Evolutionary conservation across 2,888 invertebrate species (phyloP).

Genomic region (Dendrolimus houi): DNA sequence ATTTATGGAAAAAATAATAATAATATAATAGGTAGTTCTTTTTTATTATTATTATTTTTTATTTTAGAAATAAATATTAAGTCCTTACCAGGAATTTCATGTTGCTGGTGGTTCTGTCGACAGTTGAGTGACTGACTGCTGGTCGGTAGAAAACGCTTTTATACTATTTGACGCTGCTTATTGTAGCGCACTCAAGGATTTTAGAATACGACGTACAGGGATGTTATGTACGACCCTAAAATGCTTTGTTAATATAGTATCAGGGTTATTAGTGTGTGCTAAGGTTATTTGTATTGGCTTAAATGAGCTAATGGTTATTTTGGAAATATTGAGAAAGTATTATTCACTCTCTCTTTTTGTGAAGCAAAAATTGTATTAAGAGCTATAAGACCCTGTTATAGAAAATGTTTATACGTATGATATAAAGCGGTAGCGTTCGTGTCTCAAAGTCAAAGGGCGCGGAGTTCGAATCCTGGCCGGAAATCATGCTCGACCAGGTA

Average conservation of each 20-base stretch:
- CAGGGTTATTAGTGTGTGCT: neutral
- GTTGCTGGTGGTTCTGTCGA: slow-evolving; percentile 12
- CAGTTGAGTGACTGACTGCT: slow-evolving; percentile 12
- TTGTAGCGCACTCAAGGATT: neutral
- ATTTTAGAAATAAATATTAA: neutral
- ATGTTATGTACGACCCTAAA: neutral
- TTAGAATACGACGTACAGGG: neutral
- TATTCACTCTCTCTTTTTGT: too few species aligned
- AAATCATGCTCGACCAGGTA: too few species aligned
- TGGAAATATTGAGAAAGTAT: too few species aligned
- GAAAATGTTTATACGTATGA: too few species aligned
- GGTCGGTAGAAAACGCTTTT: neutral
- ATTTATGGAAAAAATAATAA: too few species aligned
- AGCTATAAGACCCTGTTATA: too few species aligned
- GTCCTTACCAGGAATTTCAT: slow-evolving; percentile 22
- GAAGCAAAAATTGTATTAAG: too few species aligned
- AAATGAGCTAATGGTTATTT: too few species aligned
- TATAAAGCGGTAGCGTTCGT: too few species aligned
- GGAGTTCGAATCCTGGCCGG: too few species aligned
- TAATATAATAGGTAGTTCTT: too few species aligned
- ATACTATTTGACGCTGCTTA: neutral
- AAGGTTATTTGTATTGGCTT: neutral
- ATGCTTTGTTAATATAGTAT: neutral
- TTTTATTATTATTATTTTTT: neutral
- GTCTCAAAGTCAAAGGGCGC: too few species aligned